Evolutionary conservation across 2,113 vertebrate species (phyloP), one percentile per base, ranked within the genome.

Genomic region (Hydropotes inermis): DNA sequence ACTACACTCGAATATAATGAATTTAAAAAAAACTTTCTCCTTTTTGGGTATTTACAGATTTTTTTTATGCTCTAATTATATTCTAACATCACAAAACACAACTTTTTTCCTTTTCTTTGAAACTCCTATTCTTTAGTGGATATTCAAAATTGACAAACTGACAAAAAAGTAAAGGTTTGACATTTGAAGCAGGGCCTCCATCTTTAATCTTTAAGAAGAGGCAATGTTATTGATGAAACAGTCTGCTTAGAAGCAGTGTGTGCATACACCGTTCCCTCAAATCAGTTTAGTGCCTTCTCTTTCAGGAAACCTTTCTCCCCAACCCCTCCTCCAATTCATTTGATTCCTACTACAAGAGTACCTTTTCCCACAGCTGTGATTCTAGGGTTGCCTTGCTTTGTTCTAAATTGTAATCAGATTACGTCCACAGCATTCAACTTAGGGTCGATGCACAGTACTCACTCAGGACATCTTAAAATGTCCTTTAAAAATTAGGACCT

Each of bases 131-230:
- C 21, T 87, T 93, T 12, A 85, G 8, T 67, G 33, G 39, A 27
- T 94, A n/a, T 88, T 90, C 93, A 86, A 93, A 76, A 45, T 91
- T 88, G 89, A 61, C 64, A 25, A 88, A 94, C 55, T 81, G 25
- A 87, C 5, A 45, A 33, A 91, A 89, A 94, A 19, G 84, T 17
- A 60, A 84, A 54, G 6, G 52, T 81, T 84, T 88, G 81, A 76
- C 43, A 94, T 84, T 96, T 45, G 91, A 67, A 93, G 30, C 45
- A 61, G 57, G 14, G 33, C 21, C 85, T 97, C 89, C 14, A 57
- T 70, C 94, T 96, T 93, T 95, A 92, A 89, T 89, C 79, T 25
- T 81, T 81, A 61, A 55, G 43, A 92, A 92, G 5, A 87, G 39
- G 36, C 60, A 76, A 0, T 74, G 36, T 78, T 94, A 30, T 47